Conservation (phyloP, 2,888 invertebrate genomes). For the Heliothis peltigera region DNA sequence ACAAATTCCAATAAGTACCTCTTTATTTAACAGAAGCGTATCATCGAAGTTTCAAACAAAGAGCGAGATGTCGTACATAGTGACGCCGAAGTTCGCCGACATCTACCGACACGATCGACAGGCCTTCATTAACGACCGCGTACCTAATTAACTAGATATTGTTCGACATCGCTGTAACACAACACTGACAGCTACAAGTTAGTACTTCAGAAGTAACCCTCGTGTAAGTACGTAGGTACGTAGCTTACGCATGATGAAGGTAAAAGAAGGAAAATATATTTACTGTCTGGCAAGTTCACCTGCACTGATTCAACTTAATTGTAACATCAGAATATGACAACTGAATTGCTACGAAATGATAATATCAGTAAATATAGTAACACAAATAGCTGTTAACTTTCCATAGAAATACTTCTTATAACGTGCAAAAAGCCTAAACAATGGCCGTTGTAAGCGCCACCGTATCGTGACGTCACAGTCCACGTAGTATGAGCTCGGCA, state of each 20-base stretch:
- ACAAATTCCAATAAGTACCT: too few relatives aligned
- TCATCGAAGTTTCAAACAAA: not conserved
- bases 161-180: slow-evolving; percentile 1
- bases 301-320: too few relatives aligned
- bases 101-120: slow-evolving; percentile 1
- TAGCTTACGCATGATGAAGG: too few relatives aligned
- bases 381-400: too few relatives aligned
- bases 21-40: not conserved
- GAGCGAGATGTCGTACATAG: not conserved
- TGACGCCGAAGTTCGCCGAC: not conserved
- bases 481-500: slow-evolving; percentile 5
- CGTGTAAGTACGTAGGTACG: too few relatives aligned
- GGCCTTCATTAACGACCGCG: not conserved
- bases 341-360: too few relatives aligned
- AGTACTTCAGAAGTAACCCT: not conserved
- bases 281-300: too few relatives aligned
- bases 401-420: too few relatives aligned
- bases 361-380: too few relatives aligned
- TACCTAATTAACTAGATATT: slow-evolving; percentile 17
- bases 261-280: too few relatives aligned
- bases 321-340: too few relatives aligned
- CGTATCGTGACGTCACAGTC: slow-evolving; percentile 16
- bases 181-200: not conserved
- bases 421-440: too few relatives aligned
- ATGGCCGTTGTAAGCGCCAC: not conserved